Conservation (phyloP, 2,888 invertebrate genomes). For the Plebejus argus region DNA sequence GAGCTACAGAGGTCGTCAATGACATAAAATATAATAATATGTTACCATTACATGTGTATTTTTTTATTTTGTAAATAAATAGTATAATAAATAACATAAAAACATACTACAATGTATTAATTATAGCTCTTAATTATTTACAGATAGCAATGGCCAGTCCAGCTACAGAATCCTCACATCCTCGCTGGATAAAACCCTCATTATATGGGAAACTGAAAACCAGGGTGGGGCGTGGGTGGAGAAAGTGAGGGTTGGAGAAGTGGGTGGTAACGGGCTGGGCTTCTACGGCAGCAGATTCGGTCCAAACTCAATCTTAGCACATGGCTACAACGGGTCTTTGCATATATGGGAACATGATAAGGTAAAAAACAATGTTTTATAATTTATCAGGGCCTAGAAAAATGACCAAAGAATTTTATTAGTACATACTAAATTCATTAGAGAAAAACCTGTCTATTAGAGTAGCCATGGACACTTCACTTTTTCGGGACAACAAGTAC, state of each 20-base stretch:
- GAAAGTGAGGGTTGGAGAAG: constrained; percentile 91
- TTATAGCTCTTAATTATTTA: constrained; percentile 12
- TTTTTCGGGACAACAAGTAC: too few relatives aligned
- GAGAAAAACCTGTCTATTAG: too few relatives aligned
- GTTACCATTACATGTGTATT: neutral
- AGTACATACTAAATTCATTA: neutral
- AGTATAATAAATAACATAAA: neutral
- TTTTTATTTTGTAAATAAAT: neutral
- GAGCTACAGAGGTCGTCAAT: too few relatives aligned
- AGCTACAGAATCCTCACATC: constrained; percentile 87
- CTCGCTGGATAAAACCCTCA: constrained; percentile 95
- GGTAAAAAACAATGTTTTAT: constrained; percentile 46
- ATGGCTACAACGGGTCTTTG: constrained; percentile 96
- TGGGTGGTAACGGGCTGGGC: constrained; percentile 96
- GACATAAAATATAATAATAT: too few relatives aligned
- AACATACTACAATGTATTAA: neutral
- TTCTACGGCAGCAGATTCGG: constrained; percentile 94
- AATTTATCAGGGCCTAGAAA: neutral
- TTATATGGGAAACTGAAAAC: constrained; percentile 89
- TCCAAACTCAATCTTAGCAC: constrained; percentile 86
- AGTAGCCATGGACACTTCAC: too few relatives aligned
- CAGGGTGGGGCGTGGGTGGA: constrained; percentile 89
- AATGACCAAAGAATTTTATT: neutral
- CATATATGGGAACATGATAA: constrained; percentile 89
- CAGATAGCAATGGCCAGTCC: constrained; percentile 44